Evolutionary conservation across 2,888 invertebrate genomes (phyloP), one percentile per base, ranked within the genome.

Genomic region (Orchesella flavescens): DNA sequence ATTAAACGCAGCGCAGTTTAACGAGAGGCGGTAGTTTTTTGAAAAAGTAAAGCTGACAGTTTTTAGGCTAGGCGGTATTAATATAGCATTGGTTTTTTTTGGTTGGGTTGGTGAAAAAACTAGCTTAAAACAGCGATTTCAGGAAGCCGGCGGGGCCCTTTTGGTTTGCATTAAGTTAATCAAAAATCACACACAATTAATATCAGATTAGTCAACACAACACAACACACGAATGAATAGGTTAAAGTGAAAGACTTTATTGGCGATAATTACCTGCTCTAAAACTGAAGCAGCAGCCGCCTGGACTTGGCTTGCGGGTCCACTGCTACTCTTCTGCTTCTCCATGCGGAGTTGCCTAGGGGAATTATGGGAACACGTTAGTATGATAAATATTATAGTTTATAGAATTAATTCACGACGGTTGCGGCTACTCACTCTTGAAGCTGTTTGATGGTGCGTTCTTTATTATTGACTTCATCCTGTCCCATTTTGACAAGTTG

Each of bases 401-500:
- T n/a, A n/a, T n/a, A n/a, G n/a, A n/a, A n/a, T n/a, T n/a, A n/a
- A n/a, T n/a, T n/a, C n/a, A n/a, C n/a, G n/a, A n/a, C n/a, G n/a
- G n/a, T 34, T 34, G 34, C 2, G 34, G 34, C 17, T 24, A 23
- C 94, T 92, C 90, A 97, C 97, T 96, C 96, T 93, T 96, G 96
- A 90, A 97, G 92, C 90, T 97, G 96, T 92, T 95, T 94, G 89
- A 97, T 96, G 90, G 94, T 94, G 91, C 96, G 96, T 90, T 97
- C 97, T 91, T 97, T 97, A 89, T 94, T 93, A 90, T 96, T 96
- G 90, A 96, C 96, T 90, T 97, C 96, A 90, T 97, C 97, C 90
- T 97, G 97, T 88, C 95, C 95, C 95, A 96, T 96, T 91, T 96
- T 96, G 89, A 97, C 95, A 86, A 97, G 92, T 90, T 96, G 95